A percentile compares a stretch with the other conserved stretches of the same genome.
Conservation (phyloP, 1,140 invertebrate genomes). For the Conus ventricosus region DNA sequence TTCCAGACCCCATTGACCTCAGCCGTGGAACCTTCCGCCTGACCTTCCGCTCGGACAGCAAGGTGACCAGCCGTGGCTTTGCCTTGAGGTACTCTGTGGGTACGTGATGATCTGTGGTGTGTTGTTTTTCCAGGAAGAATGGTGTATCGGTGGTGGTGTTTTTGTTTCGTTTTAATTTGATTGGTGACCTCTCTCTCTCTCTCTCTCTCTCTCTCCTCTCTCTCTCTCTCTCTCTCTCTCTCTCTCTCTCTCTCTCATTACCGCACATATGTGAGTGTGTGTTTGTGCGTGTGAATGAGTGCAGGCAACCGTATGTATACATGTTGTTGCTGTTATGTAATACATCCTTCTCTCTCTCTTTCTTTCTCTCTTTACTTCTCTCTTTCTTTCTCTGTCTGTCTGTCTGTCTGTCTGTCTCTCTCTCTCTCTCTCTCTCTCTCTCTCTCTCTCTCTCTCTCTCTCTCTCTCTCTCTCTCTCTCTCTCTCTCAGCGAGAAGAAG, state of each 20-base stretch:
- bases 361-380: not conserved
- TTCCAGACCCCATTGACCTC: not conserved
- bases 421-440: no score
- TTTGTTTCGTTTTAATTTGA: not conserved
- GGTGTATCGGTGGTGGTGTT: no score
- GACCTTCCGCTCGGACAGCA: conserved; percentile 4
- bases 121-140: not conserved
- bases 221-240: no score
- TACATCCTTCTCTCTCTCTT: not conserved
- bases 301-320: no score
- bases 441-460: no score
- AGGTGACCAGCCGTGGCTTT: not conserved
- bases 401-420: not conserved
- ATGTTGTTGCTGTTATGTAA: not conserved
- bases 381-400: not conserved
- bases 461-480: no score
- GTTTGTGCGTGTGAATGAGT: no score
- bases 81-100: conserved; percentile 7
- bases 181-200: not conserved
- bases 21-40: conserved; percentile 8
- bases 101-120: not conserved
- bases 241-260: no score
- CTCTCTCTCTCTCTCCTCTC: no score
- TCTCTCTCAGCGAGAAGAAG: no score
- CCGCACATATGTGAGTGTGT: no score